phyloP scores from a whole-genome alignment of 2,113 vertebrate genomes.

The Passer domesticus region DNA sequence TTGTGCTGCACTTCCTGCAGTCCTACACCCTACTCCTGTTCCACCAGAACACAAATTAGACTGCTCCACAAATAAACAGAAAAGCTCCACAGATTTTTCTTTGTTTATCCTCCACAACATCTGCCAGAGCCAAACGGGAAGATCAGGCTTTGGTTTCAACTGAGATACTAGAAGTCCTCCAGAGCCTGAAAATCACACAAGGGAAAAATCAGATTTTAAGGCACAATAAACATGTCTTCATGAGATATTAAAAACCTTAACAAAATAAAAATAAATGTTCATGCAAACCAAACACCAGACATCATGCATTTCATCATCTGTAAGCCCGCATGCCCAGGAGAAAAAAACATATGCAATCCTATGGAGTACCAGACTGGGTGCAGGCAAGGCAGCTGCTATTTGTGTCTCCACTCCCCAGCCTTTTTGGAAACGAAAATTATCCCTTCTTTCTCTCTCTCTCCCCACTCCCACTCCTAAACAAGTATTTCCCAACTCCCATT shows the following conservation, averaged over 20 bases:
- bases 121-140: neutral
- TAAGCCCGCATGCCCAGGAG: neutral
- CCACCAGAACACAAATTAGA: neutral
- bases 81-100: neutral
- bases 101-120: neutral
- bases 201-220: conserved; percentile 50
- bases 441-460: neutral
- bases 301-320: neutral
- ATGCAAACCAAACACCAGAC: conserved; percentile 21
- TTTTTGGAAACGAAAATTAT: neutral
- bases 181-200: conserved; percentile 31
- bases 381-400: neutral
- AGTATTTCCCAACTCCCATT: neutral
- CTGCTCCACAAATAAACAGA: neutral
- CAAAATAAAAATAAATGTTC: conserved; percentile 32
- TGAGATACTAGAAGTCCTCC: neutral
- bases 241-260: conserved; percentile 10
- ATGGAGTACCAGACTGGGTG: neutral
- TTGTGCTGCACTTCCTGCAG: neutral
- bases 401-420: neutral
- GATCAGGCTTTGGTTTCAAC: neutral
- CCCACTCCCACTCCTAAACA: neutral
- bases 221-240: conserved; percentile 33
- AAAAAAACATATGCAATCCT: neutral
- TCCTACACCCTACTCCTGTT: neutral